Evolutionary conservation across 2,888 invertebrate genomes (phyloP).

Genomic region (Thecophora atra): DNA sequence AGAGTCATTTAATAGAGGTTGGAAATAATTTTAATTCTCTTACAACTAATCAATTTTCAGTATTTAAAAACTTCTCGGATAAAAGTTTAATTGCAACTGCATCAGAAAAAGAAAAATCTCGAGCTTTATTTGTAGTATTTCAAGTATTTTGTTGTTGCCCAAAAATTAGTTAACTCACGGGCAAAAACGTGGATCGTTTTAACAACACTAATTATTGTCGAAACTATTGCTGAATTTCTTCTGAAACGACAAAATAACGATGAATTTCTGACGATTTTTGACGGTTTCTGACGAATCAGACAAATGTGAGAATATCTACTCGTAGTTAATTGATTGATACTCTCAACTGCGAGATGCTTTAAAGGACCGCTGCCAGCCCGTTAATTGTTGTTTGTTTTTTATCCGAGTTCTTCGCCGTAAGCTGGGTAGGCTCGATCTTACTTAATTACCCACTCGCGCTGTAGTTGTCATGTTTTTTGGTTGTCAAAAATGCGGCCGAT

Average conservation of each 20-base stretch:
- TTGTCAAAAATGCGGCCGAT: neutral
- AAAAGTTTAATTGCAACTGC: too few species aligned
- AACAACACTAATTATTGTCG: slow-evolving; percentile 13
- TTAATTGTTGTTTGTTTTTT: slow-evolving; percentile 12
- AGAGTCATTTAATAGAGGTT: too few species aligned
- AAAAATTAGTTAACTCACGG: too few species aligned
- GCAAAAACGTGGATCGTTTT: neutral
- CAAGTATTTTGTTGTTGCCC: too few species aligned
- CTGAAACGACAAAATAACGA: slow-evolving; percentile 1
- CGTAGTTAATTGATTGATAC: slow-evolving; percentile 26
- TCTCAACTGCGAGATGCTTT: neutral
- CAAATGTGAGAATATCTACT: slow-evolving; percentile 2
- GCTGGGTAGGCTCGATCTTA: neutral
- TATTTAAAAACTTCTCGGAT: too few species aligned
- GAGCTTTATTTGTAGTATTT: too few species aligned
- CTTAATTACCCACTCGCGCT: slow-evolving; percentile 9
- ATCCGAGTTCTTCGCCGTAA: neutral
- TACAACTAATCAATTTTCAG: too few species aligned
- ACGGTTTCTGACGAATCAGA: neutral
- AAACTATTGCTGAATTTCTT: neutral
- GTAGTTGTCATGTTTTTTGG: slow-evolving; percentile 1
- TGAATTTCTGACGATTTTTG: neutral
- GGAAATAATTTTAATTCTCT: too few species aligned
- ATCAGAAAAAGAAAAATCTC: too few species aligned
- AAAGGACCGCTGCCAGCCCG: slow-evolving; percentile 1